Evolutionary conservation across 2,888 invertebrate species (phyloP).

Genomic region (Rhorus exstirpatorius): DNA sequence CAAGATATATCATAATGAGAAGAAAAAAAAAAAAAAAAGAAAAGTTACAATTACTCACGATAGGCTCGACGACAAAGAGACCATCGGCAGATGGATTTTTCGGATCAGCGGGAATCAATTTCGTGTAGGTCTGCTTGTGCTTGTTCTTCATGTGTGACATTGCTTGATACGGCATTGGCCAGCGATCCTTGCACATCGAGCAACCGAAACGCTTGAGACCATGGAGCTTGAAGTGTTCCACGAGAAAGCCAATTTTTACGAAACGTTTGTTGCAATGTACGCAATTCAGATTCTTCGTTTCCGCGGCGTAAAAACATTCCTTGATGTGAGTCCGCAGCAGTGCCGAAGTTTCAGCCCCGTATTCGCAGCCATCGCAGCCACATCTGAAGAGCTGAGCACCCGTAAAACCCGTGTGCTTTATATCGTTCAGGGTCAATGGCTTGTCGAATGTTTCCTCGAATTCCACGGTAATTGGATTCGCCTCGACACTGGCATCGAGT

Average conservation of each 20-base stretch:
- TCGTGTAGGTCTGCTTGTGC: conserved; percentile 86
- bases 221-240: conserved; percentile 89
- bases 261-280: conserved; percentile 87
- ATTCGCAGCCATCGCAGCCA: conserved; percentile 85
- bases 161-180: conserved; percentile 80
- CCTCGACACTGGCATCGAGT: conserved; percentile 39
- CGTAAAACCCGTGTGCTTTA: conserved; percentile 82
- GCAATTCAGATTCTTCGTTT: conserved; percentile 85
- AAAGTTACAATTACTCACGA: conserved; percentile 75
- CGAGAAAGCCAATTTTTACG: conserved; percentile 85
- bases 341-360: conserved; percentile 80
- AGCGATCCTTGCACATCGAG: conserved; percentile 87
- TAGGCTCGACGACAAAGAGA: conserved; percentile 86
- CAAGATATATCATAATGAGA: background rate
- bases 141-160: conserved; percentile 87
- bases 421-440: conserved; percentile 80
- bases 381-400: conserved; percentile 87
- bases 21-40: conserved; percentile 9
- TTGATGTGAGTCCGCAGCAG: conserved; percentile 86
- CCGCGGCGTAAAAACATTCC: conserved; percentile 78
- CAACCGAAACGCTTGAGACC: conserved; percentile 88
- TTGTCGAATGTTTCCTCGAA: conserved; percentile 51
- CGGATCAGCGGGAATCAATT: conserved; percentile 86
- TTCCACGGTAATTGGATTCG: conserved; percentile 29
- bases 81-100: conserved; percentile 86